Evolutionary conservation across 2,797 vertebrate genomes (phyloP), one percentile per base, ranked within the genome.

Genomic region (Myotis daubentonii): DNA sequence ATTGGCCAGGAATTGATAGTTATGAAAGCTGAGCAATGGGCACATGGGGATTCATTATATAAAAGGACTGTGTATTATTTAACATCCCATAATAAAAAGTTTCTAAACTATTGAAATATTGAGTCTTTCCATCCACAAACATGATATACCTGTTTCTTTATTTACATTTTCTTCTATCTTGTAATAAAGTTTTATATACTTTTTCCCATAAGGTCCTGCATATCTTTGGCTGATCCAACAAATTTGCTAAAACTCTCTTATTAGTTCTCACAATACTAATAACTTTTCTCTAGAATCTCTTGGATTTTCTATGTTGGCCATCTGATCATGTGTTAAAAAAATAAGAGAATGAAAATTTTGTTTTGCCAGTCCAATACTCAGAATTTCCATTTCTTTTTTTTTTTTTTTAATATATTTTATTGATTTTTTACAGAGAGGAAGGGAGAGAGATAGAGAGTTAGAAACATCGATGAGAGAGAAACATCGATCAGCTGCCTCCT

Each of bases 111-210:
- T 75, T 62, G 74, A 88, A 78, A 86, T 49, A 70, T 5, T 33
- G n/a, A 89, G 28, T 83, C 49, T 89, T 89, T 79, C 87, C 38
- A 55, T 36, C 22, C 22, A 65, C 55, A 80, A 71, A 87, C 25
- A 87, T 71, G 38, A 11, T 38, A 72, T 8, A 33, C 1, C 41
- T 82, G 9, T 85, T 76, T 44, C 49, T 44, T 81, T 81, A 60
- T 25, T 57, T 83, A 60, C 23, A 25, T 80, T 94, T 95, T 90
- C 78, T 93, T 93, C 38, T 91, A 23, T 92, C 78, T 71, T 90
- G n/a, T n/a, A 86, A 76, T 65, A 66, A 62, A 68, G 12, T 70
- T 91, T 94, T 85, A 9, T 88, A 44, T n/a, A 66, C 47, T 82
- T 91, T 81, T 88, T 19, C 66, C 66, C 23, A 55, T 49, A 74